Conservation (phyloP, 2,888 invertebrate genomes). For the Pseudolycoriella hygida region DNA sequence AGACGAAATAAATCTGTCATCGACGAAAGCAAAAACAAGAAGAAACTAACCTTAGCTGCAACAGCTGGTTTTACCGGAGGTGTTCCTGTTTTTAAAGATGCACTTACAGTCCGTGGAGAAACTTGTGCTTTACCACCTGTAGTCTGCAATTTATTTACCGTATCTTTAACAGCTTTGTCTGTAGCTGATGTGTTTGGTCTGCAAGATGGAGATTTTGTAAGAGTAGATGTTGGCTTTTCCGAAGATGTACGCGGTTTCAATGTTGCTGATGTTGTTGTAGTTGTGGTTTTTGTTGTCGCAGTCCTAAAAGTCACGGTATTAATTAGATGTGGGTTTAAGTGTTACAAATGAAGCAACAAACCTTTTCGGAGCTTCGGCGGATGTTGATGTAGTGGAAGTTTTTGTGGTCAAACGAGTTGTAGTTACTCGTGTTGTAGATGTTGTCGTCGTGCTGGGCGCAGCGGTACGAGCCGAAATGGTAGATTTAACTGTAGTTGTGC, state of each 20-base stretch:
- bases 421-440: neutral
- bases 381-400: constrained; percentile 3
- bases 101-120: neutral
- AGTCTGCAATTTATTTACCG: constrained; percentile 1
- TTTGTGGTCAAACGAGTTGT: constrained; percentile 2
- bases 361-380: neutral
- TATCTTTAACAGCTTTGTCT: constrained; percentile 3
- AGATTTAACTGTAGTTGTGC: neutral
- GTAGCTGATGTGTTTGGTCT: neutral
- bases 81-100: neutral
- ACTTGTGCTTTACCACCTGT: neutral
- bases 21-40: too few species aligned
- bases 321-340: neutral
- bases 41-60: neutral
- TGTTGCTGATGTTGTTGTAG: constrained; percentile 1
- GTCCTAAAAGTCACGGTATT: neutral
- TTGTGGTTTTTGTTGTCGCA: neutral
- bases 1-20: too few species aligned
- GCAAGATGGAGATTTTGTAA: neutral
- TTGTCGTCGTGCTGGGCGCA: neutral
- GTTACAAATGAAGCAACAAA: neutral
- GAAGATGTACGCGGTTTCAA: neutral
- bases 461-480: neutral
- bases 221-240: neutral
- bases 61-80: neutral